Conservation (phyloP, 2,113 vertebrate genomes). For the Xiphophorus hellerii region DNA sequence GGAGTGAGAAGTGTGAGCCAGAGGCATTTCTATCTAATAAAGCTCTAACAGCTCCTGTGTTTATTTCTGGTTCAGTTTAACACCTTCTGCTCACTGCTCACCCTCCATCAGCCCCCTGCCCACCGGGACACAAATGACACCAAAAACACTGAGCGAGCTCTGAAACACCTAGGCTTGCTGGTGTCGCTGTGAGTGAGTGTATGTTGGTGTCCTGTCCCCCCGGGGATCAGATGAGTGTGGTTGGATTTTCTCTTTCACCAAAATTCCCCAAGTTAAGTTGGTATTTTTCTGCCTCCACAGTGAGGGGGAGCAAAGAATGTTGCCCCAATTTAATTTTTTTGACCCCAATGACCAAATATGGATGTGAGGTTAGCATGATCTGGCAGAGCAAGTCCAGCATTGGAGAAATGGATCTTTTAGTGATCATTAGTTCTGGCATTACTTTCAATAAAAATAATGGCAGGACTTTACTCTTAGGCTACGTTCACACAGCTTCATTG, state of each 20-base stretch:
- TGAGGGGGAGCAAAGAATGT: constrained; percentile 14
- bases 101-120: constrained; percentile 13
- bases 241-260: constrained; percentile 11
- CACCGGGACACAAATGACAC: constrained; percentile 23
- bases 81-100: constrained; percentile 36
- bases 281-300: constrained; percentile 28
- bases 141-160: constrained; percentile 38
- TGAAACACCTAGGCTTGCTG: constrained; percentile 25
- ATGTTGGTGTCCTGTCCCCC: constrained; percentile 9
- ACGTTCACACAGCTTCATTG: no score
- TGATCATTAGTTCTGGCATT: no score
- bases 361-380: background rate
- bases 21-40: constrained; percentile 50
- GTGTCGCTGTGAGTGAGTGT: background rate
- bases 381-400: background rate
- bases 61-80: constrained; percentile 63
- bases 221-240: background rate
- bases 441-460: no score
- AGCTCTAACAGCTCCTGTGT: constrained; percentile 55
- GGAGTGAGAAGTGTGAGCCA: constrained; percentile 41
- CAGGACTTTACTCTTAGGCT: no score
- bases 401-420: no score
- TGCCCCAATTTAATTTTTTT: background rate
- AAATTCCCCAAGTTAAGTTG: constrained; percentile 11
- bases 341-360: background rate